Conservation (phyloP, 1,140 invertebrate genomes). For the Drosophila tani region DNA sequence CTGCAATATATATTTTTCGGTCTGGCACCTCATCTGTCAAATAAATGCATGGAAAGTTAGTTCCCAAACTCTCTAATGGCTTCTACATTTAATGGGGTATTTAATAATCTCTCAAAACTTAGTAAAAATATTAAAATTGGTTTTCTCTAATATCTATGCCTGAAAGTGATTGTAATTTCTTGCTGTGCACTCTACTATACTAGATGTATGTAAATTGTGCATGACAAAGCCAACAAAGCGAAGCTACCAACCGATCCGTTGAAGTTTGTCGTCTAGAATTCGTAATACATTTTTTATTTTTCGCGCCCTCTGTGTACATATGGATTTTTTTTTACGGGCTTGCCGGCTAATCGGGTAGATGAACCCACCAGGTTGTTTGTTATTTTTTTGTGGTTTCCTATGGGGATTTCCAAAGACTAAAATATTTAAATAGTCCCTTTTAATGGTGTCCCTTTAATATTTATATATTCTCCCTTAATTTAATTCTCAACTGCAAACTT, state of each 20-base stretch:
- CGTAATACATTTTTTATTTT: slow-evolving; percentile 62
- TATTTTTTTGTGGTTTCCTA: slow-evolving; percentile 1
- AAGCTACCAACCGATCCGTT: slow-evolving; percentile 33
- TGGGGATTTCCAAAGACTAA: slow-evolving; percentile 7
- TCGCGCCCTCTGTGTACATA: slow-evolving; percentile 49
- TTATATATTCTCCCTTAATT: neutral
- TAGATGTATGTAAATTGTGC: slow-evolving; percentile 55
- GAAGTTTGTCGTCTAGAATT: slow-evolving; percentile 67
- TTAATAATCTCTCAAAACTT: neutral
- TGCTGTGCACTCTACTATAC: slow-evolving; percentile 5
- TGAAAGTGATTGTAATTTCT: neutral
- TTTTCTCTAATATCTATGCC: too few relatives aligned
- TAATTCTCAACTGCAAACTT: too few relatives aligned
- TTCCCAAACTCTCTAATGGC: too few relatives aligned
- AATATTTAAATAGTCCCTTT: neutral
- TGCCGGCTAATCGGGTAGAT: slow-evolving; percentile 37
- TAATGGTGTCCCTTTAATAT: neutral
- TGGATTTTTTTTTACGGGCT: slow-evolving; percentile 21
- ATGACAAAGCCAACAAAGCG: slow-evolving; percentile 52
- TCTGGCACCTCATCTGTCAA: too few relatives aligned
- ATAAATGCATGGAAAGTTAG: too few relatives aligned
- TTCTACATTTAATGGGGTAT: too few relatives aligned
- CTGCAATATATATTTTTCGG: too few relatives aligned
- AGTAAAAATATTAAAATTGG: too few relatives aligned
- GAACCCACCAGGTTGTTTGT: slow-evolving; percentile 24